Conservation (phyloP, 92 coral and sea anemone genomes). For the Parazoanthus darwini region DNA sequence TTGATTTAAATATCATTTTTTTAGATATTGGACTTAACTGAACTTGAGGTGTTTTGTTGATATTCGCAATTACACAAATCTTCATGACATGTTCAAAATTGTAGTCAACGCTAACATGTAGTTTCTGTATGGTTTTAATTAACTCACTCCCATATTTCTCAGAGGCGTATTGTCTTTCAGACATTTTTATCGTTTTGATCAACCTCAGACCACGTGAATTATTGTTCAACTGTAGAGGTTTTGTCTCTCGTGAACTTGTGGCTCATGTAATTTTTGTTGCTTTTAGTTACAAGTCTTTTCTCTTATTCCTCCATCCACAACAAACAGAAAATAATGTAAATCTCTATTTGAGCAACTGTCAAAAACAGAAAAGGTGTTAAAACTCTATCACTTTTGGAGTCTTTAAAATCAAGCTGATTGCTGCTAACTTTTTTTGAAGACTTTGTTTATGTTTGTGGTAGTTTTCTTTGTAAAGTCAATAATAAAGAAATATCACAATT, state of each 20-base stretch:
- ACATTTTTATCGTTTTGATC: too few relatives aligned
- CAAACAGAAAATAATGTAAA: not conserved
- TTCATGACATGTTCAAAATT: not conserved
- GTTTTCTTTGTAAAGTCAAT: not conserved
- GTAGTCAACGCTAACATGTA: too few relatives aligned
- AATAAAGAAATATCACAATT: not conserved
- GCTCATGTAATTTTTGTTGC: too few relatives aligned
- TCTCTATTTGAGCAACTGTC: too few relatives aligned
- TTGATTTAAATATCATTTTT: not conserved
- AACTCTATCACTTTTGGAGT: not conserved
- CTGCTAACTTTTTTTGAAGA: not conserved
- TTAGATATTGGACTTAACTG: not conserved
- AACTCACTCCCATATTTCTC: not conserved
- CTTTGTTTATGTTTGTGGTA: not conserved
- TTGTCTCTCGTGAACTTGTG: not conserved
- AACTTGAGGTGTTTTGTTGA: conserved; percentile 12
- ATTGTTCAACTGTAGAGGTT: not conserved
- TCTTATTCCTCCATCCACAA: not conserved
- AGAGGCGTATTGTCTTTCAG: too few relatives aligned
- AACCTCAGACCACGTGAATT: not conserved
- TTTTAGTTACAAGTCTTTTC: too few relatives aligned
- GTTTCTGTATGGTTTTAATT: not conserved
- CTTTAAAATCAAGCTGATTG: not conserved
- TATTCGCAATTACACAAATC: not conserved
- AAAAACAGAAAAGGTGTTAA: too few relatives aligned